A percentile compares a stretch with the other conserved stretches of the same genome.
Evolutionary conservation across 30 jellyfish, hydroid and myxozoan species (phyloP).

Genomic region (Aurelia aurita complex sp. Pacific): DNA sequence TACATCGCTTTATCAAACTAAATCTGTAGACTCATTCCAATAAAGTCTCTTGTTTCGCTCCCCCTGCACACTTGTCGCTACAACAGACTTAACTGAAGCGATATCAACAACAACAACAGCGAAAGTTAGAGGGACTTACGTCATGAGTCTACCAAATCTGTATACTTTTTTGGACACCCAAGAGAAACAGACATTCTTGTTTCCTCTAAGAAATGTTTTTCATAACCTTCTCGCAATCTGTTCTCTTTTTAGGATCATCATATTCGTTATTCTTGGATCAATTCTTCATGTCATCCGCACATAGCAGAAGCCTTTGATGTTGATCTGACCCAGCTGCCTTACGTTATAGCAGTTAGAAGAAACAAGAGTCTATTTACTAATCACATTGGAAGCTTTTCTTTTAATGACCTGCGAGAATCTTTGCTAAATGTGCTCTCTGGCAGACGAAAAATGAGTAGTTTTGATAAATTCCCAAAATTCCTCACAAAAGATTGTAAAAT

Average conservation of each 20-base stretch:
- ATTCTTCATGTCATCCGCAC: slow-evolving; percentile 63
- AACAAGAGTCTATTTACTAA: slow-evolving; percentile 16
- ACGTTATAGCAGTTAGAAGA: slow-evolving; percentile 49
- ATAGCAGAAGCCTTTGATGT: slow-evolving; percentile 65
- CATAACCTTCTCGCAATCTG: background rate
- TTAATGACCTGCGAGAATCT: slow-evolving; percentile 44
- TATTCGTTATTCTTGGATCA: slow-evolving; percentile 80
- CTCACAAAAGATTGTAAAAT: slow-evolving; percentile 46
- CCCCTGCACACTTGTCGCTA: too few relatives aligned
- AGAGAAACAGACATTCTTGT: too few relatives aligned
- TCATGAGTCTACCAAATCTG: too few relatives aligned
- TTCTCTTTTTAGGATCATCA: slow-evolving; percentile 58
- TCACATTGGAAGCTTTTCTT: slow-evolving; percentile 56
- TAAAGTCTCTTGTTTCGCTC: too few relatives aligned
- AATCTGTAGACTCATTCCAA: too few relatives aligned
- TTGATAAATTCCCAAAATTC: slow-evolving; percentile 49
- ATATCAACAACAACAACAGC: too few relatives aligned
- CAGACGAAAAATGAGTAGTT: slow-evolving; percentile 19
- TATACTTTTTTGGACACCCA: too few relatives aligned
- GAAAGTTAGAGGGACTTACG: too few relatives aligned
- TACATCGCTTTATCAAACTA: too few relatives aligned
- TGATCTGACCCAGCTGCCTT: slow-evolving; percentile 54
- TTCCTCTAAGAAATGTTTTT: too few relatives aligned
- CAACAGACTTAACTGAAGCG: too few relatives aligned
- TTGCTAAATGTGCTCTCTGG: slow-evolving; percentile 55